Evolutionary conservation across 2,113 vertebrate species (phyloP).

Genomic region (Pteruthius melanotis): DNA sequence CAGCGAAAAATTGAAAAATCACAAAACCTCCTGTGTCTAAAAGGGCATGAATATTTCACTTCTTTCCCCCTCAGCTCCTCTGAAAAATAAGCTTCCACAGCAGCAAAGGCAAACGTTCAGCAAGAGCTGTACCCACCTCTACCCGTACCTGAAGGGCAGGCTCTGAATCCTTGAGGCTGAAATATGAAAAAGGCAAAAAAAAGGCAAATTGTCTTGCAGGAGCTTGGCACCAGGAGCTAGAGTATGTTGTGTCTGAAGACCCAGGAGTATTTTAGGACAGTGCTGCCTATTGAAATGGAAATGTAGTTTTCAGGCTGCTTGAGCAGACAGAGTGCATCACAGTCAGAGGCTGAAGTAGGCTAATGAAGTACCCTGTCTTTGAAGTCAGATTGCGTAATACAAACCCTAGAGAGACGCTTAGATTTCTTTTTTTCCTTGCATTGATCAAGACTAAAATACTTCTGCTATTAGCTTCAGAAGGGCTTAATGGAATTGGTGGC

Average conservation of each 20-base stretch:
- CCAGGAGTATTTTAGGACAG: neutral
- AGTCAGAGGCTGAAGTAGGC: neutral
- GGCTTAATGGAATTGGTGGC: neutral
- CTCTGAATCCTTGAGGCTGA: neutral
- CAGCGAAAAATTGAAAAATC: neutral
- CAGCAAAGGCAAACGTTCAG: neutral
- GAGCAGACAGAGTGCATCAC: neutral
- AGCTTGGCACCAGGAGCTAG: neutral
- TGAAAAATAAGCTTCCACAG: neutral
- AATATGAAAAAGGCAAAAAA: neutral
- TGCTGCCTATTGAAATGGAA: constrained; percentile 21
- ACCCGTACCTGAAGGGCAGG: neutral
- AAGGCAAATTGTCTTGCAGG: neutral
- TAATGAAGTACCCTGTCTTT: neutral
- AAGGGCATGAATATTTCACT: neutral
- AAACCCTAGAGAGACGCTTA: neutral
- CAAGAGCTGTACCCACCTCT: neutral
- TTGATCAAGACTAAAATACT: constrained; percentile 1
- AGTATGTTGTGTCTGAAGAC: neutral
- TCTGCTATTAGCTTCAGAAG: neutral
- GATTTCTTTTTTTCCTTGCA: neutral
- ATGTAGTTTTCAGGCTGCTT: neutral
- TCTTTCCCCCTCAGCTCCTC: neutral
- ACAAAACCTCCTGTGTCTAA: neutral
- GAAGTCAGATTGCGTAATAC: neutral